Percentiles rank a stretch among this genome's conserved stretches.
Conservation (phyloP, 53 echinoderm and acorn worm genomes). For the Zoroaster sp. region DNA sequence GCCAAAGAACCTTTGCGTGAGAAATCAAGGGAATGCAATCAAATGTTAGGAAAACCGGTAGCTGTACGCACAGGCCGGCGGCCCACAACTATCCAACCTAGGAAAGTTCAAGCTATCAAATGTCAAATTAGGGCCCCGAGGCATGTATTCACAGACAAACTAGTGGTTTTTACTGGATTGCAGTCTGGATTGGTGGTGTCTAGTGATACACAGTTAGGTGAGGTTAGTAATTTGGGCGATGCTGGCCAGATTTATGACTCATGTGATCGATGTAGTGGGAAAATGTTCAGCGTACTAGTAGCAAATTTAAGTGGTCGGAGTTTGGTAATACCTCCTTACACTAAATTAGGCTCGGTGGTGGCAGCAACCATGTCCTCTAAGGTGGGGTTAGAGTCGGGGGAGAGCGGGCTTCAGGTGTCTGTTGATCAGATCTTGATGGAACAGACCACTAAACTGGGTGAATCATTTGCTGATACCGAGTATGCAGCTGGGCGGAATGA, state of each 20-base stretch:
- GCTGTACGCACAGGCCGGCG: not conserved
- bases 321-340: not conserved
- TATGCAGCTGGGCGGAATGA: not conserved
- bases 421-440: not conserved
- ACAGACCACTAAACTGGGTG: not conserved
- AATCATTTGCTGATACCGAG: not conserved
- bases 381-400: not conserved
- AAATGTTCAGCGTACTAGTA: not conserved
- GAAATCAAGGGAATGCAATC: not conserved
- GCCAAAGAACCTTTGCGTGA: not conserved
- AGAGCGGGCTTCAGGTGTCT: not conserved
- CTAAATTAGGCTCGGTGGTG: not conserved
- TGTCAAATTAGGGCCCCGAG: not conserved
- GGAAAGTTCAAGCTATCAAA: not conserved
- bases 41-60: not conserved
- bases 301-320: not conserved
- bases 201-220: not conserved
- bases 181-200: not conserved
- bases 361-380: not conserved
- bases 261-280: not conserved
- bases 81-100: not conserved
- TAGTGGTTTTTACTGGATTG: not conserved
- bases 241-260: not conserved
- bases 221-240: not conserved
- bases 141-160: not conserved